phyloP scores from a whole-genome alignment of 2,888 invertebrate genomes.

The Morpho helenor region DNA sequence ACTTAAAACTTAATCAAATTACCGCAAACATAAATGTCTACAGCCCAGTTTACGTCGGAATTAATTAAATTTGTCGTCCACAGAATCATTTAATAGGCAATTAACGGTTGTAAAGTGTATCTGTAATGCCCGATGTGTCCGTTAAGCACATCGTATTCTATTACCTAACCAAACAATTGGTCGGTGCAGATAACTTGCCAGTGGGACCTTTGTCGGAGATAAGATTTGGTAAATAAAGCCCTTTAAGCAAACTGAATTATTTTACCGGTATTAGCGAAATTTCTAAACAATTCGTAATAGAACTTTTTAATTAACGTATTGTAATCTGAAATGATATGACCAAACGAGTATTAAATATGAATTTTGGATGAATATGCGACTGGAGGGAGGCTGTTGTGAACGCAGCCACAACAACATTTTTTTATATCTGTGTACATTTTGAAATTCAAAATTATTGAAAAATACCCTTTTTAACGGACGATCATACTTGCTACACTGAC shows the following conservation, averaged over 20 bases:
- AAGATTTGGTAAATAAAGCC: slow-evolving; percentile 12
- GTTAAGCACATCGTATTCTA: slow-evolving; percentile 41
- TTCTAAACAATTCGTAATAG: too few relatives aligned
- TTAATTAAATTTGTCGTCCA: slow-evolving; percentile 55
- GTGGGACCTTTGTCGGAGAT: slow-evolving; percentile 31
- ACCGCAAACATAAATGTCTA: slow-evolving; percentile 6
- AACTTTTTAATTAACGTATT: too few relatives aligned
- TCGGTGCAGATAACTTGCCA: slow-evolving; percentile 57
- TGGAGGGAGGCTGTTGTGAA: too few relatives aligned
- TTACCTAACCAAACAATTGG: slow-evolving; percentile 74
- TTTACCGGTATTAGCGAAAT: background rate
- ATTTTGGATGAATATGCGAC: too few relatives aligned
- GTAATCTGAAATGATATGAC: too few relatives aligned
- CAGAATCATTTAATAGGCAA: slow-evolving; percentile 54
- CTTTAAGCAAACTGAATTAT: slow-evolving; percentile 3
- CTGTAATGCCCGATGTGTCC: slow-evolving; percentile 40
- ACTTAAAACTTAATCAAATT: slow-evolving; percentile 5
- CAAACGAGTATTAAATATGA: too few relatives aligned
- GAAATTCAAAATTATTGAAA: too few relatives aligned
- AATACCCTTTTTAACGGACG: too few relatives aligned
- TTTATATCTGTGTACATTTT: too few relatives aligned
- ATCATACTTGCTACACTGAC: too few relatives aligned
- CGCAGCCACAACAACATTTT: too few relatives aligned
- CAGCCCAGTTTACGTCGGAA: slow-evolving; percentile 40
- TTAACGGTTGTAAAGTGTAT: slow-evolving; percentile 53